phyloP scores from a whole-genome alignment of 1,140 invertebrate genomes.

The Brachionus paranguensis region DNA sequence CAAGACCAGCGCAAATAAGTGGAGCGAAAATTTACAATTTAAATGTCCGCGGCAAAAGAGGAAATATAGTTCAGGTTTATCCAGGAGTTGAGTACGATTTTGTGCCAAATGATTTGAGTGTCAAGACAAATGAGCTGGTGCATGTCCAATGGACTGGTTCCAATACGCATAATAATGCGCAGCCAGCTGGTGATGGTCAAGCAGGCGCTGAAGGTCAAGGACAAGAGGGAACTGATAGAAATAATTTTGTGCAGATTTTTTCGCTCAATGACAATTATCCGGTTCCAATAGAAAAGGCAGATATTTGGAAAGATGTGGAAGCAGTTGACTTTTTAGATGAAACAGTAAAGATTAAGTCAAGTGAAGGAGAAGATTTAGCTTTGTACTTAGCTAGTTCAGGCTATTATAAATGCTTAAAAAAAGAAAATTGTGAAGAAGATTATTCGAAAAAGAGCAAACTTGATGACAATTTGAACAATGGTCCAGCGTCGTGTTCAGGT shows the following conservation, averaged over 20 bases:
- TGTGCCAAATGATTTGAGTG: constrained; percentile 46
- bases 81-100: constrained; percentile 55
- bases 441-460: neutral
- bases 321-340: constrained; percentile 41
- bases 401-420: constrained; percentile 49
- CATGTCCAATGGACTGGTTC: constrained; percentile 55
- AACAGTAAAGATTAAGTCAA: constrained; percentile 46
- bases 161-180: constrained; percentile 54
- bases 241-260: constrained; percentile 50
- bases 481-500: constrained; percentile 19
- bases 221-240: constrained; percentile 52
- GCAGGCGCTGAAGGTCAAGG: constrained; percentile 48
- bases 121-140: constrained; percentile 47
- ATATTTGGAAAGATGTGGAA: constrained; percentile 48
- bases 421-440: neutral
- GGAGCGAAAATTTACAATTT: constrained; percentile 18
- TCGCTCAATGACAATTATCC: constrained; percentile 50
- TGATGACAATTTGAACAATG: constrained; percentile 1
- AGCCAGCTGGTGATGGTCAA: constrained; percentile 50
- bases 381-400: constrained; percentile 50
- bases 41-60: constrained; percentile 38
- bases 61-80: constrained; percentile 41
- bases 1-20: constrained; percentile 52
- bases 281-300: constrained; percentile 48
- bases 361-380: constrained; percentile 47